Evolutionary conservation across 2,888 invertebrate species (phyloP).

Genomic region (Embidobia sp.): DNA sequence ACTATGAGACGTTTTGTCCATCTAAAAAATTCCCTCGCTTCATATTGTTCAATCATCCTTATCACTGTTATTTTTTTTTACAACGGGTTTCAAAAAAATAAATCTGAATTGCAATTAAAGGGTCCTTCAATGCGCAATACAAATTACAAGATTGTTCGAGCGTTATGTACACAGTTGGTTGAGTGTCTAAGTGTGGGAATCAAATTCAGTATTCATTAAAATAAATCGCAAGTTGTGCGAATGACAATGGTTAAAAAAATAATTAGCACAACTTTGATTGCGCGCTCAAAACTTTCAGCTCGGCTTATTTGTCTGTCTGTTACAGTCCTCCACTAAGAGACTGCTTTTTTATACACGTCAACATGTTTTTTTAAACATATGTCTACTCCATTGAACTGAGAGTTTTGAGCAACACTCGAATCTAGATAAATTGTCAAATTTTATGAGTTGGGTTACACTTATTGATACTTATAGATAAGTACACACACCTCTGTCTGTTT

Average conservation of each 20-base stretch:
- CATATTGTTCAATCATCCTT: no score
- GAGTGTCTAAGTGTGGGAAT: constrained; percentile 25
- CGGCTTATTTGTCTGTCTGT: background rate
- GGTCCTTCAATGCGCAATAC: constrained; percentile 31
- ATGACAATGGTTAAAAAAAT: constrained; percentile 33
- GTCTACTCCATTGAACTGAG: constrained; percentile 31
- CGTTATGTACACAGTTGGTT: constrained; percentile 52
- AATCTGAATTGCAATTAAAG: constrained; percentile 44
- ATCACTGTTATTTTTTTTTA: constrained; percentile 20
- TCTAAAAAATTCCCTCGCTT: constrained; percentile 33
- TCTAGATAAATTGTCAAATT: constrained; percentile 21
- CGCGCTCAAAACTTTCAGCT: constrained; percentile 45
- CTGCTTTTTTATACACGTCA: no score
- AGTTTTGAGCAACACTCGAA: constrained; percentile 22
- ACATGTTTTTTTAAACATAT: no score
- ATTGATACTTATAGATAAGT: constrained; percentile 53
- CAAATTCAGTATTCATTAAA: constrained; percentile 16
- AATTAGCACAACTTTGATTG: constrained; percentile 39
- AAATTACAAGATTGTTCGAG: constrained; percentile 62
- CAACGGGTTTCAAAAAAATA: constrained; percentile 36
- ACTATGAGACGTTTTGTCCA: constrained; percentile 52
- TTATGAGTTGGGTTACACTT: constrained; percentile 45
- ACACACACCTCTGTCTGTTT: constrained; percentile 27
- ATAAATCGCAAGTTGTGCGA: constrained; percentile 40
- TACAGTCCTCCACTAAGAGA: no score